A percentile compares a stretch with the other conserved stretches of the same genome.
phyloP scores from a whole-genome alignment of 2,888 invertebrate species.

The Erebia aethiops region DNA sequence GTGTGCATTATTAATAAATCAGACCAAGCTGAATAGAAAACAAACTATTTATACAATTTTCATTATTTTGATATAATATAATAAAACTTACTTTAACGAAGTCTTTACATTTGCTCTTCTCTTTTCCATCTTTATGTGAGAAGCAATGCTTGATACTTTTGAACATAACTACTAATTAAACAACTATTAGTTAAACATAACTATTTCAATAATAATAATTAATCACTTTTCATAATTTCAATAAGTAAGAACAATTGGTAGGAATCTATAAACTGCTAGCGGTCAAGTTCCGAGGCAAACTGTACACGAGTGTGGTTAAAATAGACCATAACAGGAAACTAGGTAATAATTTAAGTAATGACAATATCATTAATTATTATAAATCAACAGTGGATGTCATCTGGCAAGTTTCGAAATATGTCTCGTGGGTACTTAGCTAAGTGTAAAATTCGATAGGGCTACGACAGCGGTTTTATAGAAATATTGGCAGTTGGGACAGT shows the following conservation, averaged over 20 bases:
- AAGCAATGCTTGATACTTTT: slow-evolving; percentile 33
- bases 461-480: too few relatives aligned
- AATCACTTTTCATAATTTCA: slow-evolving; percentile 4
- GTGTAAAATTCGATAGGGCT: too few relatives aligned
- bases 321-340: slow-evolving; percentile 43
- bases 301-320: slow-evolving; percentile 27
- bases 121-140: slow-evolving; percentile 19
- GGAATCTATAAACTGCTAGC: slow-evolving; percentile 30
- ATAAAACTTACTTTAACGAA: slow-evolving; percentile 27
- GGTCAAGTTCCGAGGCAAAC: slow-evolving; percentile 33
- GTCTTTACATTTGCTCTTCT: neutral
- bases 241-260: slow-evolving; percentile 1
- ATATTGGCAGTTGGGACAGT: neutral
- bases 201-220: neutral
- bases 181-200: too few relatives aligned
- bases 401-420: slow-evolving; percentile 46
- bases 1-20: too few relatives aligned
- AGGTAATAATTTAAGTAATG: slow-evolving; percentile 17
- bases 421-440: too few relatives aligned
- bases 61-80: neutral
- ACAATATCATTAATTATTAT: slow-evolving; percentile 42
- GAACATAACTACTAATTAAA: slow-evolving; percentile 28
- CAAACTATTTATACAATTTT: too few relatives aligned
- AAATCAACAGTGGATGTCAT: slow-evolving; percentile 51
- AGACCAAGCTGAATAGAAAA: neutral